Conservation (phyloP, 1,140 invertebrate species). For the Mercenaria mercenaria region DNA sequence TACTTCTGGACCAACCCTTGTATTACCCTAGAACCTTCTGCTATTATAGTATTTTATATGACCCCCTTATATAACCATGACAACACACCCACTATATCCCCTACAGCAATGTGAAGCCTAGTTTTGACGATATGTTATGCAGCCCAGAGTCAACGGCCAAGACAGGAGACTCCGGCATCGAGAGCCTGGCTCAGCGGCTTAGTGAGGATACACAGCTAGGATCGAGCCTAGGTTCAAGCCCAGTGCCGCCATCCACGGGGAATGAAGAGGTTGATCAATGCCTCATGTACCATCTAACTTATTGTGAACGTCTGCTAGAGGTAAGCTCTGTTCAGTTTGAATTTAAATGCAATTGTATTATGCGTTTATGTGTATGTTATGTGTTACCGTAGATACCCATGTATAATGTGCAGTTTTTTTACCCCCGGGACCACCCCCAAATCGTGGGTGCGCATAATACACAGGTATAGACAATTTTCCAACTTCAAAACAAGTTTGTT, state of each 20-base stretch:
- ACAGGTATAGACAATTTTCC: no score
- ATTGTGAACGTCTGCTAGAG: conserved; percentile 86
- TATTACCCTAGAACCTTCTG: no score
- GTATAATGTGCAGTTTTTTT: no score
- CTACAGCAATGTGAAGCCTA: conserved; percentile 70
- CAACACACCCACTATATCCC: conserved; percentile 40
- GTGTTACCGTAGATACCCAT: no score
- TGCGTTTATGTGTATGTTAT: no score
- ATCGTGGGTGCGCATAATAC: no score
- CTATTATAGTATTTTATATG: background rate
- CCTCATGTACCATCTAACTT: conserved; percentile 85
- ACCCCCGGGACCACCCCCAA: no score
- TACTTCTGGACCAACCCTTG: no score
- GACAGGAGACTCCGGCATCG: conserved; percentile 86
- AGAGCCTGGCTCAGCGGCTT: conserved; percentile 82
- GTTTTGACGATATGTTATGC: conserved; percentile 80
- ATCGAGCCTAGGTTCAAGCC: conserved; percentile 82
- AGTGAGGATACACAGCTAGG: conserved; percentile 80
- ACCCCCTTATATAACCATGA: conserved; percentile 29
- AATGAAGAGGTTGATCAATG: conserved; percentile 86
- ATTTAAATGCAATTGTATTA: conserved; percentile 86
- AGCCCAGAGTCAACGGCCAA: conserved; percentile 85
- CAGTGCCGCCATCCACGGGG: conserved; percentile 84
- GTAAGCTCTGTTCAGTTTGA: conserved; percentile 83
- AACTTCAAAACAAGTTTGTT: no score